phyloP scores from a whole-genome alignment of 2,797 vertebrate genomes.

The Cetoscarus ocellatus region DNA sequence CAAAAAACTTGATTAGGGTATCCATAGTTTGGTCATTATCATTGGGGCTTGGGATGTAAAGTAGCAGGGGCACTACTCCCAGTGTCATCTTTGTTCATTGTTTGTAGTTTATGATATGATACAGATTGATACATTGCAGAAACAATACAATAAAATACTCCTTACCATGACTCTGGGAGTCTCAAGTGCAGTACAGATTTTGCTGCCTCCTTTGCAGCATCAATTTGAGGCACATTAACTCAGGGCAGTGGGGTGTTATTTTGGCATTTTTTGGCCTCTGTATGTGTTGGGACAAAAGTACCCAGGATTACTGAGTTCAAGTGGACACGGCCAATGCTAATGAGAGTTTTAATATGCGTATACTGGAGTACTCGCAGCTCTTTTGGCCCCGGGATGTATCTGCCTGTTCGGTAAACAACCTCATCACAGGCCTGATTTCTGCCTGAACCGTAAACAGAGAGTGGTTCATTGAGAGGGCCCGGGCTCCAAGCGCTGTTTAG shows the following conservation, averaged over 20 bases:
- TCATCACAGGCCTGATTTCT: conserved; percentile 81
- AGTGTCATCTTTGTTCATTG: too few species aligned
- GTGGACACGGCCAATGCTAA: conserved; percentile 69
- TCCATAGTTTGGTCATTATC: too few species aligned
- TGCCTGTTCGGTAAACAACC: conserved; percentile 76
- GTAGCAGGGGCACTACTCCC: too few species aligned
- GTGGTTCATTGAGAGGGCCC: conserved; percentile 79
- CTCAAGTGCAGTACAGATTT: too few species aligned
- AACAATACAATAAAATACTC: too few species aligned
- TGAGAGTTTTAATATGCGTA: conserved; percentile 67
- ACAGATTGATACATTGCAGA: too few species aligned
- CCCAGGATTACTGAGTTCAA: conserved; percentile 61
- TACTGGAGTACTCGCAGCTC: conserved; percentile 61
- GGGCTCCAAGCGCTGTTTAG: conserved; percentile 76
- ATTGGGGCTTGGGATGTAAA: too few species aligned
- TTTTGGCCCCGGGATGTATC: conserved; percentile 77
- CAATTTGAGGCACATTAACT: conserved; percentile 21
- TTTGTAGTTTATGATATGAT: too few species aligned
- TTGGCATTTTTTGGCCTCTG: conserved; percentile 34
- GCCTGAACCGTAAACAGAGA: conserved; percentile 81
- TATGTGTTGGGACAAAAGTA: conserved; percentile 31
- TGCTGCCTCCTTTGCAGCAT: too few species aligned
- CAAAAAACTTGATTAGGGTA: too few species aligned
- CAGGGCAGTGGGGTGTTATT: conserved; percentile 26
- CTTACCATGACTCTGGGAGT: too few species aligned